These are phyloP conservation scores for Lindbergichthys nudifrons DNA, from an alignment of 2,797 vertebrate genomes.

Conservation along the genomic window DNA sequence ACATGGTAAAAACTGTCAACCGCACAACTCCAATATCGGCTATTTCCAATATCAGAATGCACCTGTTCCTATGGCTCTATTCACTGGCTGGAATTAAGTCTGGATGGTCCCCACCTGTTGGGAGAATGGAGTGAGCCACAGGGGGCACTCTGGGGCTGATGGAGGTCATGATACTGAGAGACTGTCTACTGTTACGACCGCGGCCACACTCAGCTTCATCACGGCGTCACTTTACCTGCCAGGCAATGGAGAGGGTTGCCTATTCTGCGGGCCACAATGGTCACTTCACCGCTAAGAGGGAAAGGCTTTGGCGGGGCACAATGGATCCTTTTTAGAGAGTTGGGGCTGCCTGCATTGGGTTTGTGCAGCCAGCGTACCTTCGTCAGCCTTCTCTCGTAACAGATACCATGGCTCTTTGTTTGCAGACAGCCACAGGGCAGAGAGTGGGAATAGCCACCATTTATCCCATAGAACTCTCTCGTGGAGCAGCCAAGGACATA, in stretches of 20 bases:
- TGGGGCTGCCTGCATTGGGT: conserved; percentile 59
- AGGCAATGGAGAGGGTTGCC: conserved; percentile 53
- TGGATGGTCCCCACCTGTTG: conserved; percentile 42
- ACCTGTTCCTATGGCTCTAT: conserved; percentile 36
- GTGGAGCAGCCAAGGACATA: conserved; percentile 64
- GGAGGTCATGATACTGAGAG: conserved; percentile 68
- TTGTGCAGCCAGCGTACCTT: conserved; percentile 69
- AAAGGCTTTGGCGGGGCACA: conserved; percentile 61
- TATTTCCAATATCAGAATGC: conserved; percentile 35
- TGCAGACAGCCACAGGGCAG: conserved; percentile 54
- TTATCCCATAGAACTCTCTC: conserved; percentile 56
- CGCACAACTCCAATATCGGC: conserved; percentile 9
- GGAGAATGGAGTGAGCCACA: conserved; percentile 46
- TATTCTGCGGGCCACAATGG: conserved; percentile 70
- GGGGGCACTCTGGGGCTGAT: conserved; percentile 49
- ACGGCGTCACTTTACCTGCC: conserved; percentile 30
- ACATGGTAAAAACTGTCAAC: conserved; percentile 21
- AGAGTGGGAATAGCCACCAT: conserved; percentile 52
- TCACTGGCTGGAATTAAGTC: conserved; percentile 60
- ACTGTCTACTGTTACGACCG: conserved; percentile 20
- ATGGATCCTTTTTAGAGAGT: conserved; percentile 60
- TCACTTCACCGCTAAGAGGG: conserved; percentile 59
- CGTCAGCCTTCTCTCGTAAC: conserved; percentile 64
- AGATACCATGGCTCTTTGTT: conserved; percentile 51
- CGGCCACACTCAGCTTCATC: conserved; percentile 20